phyloP scores from a whole-genome alignment of 2,888 invertebrate genomes.

The Xestoiulus laeticollis region DNA sequence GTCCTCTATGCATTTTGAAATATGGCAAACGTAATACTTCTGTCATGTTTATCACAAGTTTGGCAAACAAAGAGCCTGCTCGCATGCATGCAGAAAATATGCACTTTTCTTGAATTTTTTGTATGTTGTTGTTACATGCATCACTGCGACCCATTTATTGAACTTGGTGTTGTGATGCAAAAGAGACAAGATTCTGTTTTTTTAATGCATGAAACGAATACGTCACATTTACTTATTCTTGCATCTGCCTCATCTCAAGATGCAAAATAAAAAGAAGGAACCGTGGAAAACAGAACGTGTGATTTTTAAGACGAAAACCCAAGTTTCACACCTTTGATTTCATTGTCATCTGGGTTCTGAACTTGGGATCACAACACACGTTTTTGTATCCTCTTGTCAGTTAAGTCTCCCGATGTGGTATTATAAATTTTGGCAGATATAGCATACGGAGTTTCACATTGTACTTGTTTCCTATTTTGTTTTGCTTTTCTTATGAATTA shows the following conservation, averaged over 20 bases:
- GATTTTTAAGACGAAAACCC: neutral
- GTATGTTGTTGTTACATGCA: no score
- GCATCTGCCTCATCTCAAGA: neutral
- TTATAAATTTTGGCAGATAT: constrained; percentile 1
- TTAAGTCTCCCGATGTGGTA: neutral
- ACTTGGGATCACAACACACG: neutral
- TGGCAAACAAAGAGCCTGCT: no score
- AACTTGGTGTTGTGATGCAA: no score
- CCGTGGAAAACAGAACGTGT: neutral
- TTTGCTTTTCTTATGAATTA: neutral
- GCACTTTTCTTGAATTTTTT: no score
- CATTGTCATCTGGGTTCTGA: neutral
- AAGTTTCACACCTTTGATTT: neutral
- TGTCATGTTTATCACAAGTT: no score
- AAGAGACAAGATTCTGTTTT: neutral
- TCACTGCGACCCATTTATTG: no score
- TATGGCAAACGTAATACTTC: no score
- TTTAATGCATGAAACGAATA: neutral
- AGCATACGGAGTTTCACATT: neutral
- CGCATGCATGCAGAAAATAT: no score
- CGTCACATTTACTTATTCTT: no score
- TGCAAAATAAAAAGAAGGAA: neutral
- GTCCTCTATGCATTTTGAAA: no score
- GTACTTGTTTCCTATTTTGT: neutral
- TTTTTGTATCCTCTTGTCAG: neutral